Conservation (phyloP, 2,113 vertebrate species). For the Leptocoma aspasia region DNA sequence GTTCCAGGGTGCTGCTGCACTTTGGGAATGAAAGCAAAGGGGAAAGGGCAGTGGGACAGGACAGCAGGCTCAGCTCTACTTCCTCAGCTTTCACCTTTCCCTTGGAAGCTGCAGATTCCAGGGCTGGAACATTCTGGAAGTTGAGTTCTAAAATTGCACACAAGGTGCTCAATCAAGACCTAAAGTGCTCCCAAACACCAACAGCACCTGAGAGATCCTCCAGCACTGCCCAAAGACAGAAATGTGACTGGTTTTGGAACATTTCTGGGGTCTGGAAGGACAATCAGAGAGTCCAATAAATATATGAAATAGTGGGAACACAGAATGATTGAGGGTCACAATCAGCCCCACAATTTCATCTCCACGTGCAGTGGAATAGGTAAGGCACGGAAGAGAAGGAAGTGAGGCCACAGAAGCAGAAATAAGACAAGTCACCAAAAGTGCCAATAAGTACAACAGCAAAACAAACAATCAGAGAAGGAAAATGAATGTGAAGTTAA, state of each 20-base stretch:
- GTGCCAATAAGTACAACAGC: neutral
- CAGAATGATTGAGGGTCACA: neutral
- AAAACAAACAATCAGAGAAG: neutral
- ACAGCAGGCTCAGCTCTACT: neutral
- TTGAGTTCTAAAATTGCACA: accelerated
- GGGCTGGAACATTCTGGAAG: neutral
- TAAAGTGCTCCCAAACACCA: neutral
- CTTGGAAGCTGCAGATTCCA: neutral
- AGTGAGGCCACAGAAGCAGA: neutral
- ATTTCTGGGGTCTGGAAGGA: neutral
- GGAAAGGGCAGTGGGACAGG: neutral
- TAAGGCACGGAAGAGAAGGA: neutral
- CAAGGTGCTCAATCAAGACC: neutral
- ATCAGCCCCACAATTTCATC: neutral
- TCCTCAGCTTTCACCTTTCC: neutral
- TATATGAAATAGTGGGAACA: neutral
- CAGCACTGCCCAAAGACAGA: neutral
- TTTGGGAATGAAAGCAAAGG: neutral
- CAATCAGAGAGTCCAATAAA: neutral
- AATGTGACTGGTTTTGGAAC: neutral
- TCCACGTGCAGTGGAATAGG: neutral
- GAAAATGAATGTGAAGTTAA: neutral
- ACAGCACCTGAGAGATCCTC: neutral
- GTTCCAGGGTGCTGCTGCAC: neutral
- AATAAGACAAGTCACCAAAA: neutral